These are phyloP conservation scores for Mycetomoellerius zeteki DNA, from an alignment of 1,140 invertebrate genomes.

Conservation along the genomic window DNA sequence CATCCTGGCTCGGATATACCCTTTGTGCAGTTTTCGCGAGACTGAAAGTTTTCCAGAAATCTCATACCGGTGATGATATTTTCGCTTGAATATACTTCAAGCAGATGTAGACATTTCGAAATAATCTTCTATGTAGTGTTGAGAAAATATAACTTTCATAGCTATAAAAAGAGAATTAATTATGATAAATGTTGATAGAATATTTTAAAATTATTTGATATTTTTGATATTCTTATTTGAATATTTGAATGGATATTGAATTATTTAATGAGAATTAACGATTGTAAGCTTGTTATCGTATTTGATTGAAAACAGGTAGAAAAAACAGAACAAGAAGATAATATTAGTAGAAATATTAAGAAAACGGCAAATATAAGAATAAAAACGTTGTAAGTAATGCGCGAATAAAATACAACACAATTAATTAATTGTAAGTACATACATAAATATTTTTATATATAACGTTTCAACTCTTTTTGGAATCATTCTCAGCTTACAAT, in stretches of 20 bases:
- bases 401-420: too few species aligned
- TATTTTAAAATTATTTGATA: neutral
- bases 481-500: too few species aligned
- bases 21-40: neutral
- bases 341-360: too few species aligned
- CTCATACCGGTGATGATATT: constrained; percentile 23
- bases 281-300: too few species aligned
- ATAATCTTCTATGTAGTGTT: neutral
- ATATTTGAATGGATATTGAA: neutral
- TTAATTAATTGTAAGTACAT: too few species aligned
- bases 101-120: neutral
- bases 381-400: too few species aligned
- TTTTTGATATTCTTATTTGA: neutral
- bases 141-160: neutral
- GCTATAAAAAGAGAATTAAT: neutral
- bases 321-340: too few species aligned
- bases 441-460: too few species aligned
- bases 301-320: too few species aligned
- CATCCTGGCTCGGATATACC: neutral
- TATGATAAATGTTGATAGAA: neutral
- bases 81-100: neutral
- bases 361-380: too few species aligned
- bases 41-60: constrained; percentile 43
- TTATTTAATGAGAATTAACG: too few species aligned
- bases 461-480: too few species aligned